These are phyloP conservation scores for Leiothrix lutea DNA, from an alignment of 2,113 vertebrate genomes.

Conservation along the genomic window DNA sequence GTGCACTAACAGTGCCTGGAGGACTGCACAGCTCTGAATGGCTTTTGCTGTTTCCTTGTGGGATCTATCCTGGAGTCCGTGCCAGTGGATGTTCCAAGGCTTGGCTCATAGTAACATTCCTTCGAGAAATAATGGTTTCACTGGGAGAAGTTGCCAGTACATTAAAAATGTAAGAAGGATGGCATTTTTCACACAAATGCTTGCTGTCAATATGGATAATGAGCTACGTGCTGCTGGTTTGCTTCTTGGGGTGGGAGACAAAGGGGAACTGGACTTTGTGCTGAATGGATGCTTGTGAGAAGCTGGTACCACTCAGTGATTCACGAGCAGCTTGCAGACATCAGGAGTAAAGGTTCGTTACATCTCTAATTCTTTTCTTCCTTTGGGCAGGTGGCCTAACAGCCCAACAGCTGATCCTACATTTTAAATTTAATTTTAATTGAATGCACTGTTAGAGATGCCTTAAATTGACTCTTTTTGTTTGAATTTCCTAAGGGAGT, in stretches of 20 bases:
- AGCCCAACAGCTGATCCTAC: slow-evolving; percentile 57
- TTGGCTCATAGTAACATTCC: background rate
- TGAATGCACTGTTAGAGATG: slow-evolving; percentile 66
- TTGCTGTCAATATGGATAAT: slow-evolving; percentile 13
- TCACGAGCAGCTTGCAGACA: background rate
- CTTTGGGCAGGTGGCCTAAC: slow-evolving; percentile 55
- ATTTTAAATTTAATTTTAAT: slow-evolving; percentile 75
- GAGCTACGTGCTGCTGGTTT: background rate
- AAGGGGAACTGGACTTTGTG: background rate
- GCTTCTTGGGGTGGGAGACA: background rate
- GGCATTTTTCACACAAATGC: slow-evolving; percentile 4
- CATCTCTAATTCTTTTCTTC: slow-evolving; percentile 12
- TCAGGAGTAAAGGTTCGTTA: background rate
- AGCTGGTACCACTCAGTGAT: background rate
- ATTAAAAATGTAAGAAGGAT: slow-evolving; percentile 26
- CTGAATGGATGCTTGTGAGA: background rate
- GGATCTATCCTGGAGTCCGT: background rate
- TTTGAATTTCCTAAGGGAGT: slow-evolving; percentile 72
- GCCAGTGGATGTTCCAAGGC: background rate
- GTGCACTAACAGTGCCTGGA: background rate
- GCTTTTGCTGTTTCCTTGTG: background rate
- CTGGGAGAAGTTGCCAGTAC: background rate
- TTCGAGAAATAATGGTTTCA: slow-evolving; percentile 6
- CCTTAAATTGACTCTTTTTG: slow-evolving; percentile 69
- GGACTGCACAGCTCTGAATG: background rate